Conservation (phyloP, 2,888 invertebrate species). For the Cantharis lateralis region DNA sequence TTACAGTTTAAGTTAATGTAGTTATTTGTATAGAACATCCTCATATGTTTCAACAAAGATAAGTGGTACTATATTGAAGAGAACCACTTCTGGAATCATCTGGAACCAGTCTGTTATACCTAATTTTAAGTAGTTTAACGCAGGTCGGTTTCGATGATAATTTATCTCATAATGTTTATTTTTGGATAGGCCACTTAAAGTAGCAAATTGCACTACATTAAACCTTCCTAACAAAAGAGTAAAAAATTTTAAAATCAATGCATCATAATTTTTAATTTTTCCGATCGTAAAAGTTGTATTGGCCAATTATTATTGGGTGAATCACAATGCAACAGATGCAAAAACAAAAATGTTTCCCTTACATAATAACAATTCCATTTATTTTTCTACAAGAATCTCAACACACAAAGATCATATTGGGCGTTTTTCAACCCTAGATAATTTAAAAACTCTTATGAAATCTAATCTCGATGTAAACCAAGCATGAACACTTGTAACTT, state of each 20-base stretch:
- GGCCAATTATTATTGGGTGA: background rate
- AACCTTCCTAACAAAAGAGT: background rate
- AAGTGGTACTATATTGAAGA: slow-evolving; percentile 27
- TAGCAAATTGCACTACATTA: background rate
- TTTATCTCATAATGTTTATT: slow-evolving; percentile 1
- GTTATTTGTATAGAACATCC: background rate
- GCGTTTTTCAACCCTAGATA: background rate
- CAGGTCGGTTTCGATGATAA: slow-evolving; percentile 9
- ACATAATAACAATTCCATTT: slow-evolving; percentile 1
- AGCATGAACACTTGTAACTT: slow-evolving; percentile 29
- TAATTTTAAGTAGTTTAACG: slow-evolving; percentile 20
- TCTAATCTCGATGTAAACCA: slow-evolving; percentile 21
- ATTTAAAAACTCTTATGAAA: slow-evolving; percentile 6
- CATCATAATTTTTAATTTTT: background rate
- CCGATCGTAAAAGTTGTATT: background rate
- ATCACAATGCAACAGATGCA: slow-evolving; percentile 4
- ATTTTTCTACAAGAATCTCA: slow-evolving; percentile 3
- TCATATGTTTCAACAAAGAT: slow-evolving; percentile 21
- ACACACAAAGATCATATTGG: background rate
- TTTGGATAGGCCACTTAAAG: background rate
- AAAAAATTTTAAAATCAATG: background rate
- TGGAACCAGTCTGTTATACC: slow-evolving; percentile 15
- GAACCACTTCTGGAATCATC: slow-evolving; percentile 19
- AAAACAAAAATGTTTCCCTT: slow-evolving; percentile 3
- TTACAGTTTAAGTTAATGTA: background rate